Percentiles rank a stretch among this genome's conserved stretches.
Evolutionary conservation across 2,113 vertebrate species (phyloP).

Genomic region (Tangachromis dhanisi): DNA sequence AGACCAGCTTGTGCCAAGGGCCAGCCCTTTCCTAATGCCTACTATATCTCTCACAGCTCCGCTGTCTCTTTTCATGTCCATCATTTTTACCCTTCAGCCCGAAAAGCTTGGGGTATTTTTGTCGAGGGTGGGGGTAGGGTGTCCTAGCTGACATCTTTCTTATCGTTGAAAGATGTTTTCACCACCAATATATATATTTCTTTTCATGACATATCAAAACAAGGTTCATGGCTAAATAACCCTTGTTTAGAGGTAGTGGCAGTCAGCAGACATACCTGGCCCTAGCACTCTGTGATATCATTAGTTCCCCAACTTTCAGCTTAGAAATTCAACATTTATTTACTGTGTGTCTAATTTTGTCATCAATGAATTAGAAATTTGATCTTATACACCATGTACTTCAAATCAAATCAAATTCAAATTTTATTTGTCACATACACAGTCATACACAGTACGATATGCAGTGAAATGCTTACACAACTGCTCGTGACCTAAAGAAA

Average conservation of each 20-base stretch:
- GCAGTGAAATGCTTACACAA: too few species aligned
- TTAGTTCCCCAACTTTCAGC: background rate
- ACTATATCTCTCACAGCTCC: background rate
- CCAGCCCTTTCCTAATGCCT: background rate
- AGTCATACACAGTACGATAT: background rate
- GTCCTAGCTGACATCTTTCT: background rate
- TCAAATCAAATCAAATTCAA: background rate
- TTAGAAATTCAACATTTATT: background rate
- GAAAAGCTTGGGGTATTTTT: background rate
- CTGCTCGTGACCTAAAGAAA: too few species aligned
- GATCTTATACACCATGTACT: background rate
- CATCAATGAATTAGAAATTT: background rate
- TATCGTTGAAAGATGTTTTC: background rate
- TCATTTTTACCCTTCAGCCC: background rate
- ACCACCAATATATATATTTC: background rate
- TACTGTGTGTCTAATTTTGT: background rate
- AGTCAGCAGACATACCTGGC: background rate
- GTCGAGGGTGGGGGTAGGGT: accelerated
- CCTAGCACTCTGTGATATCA: background rate
- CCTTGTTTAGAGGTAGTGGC: slow-evolving; percentile 2
- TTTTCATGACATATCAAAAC: background rate
- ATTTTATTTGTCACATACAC: too few species aligned
- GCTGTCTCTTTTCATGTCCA: background rate
- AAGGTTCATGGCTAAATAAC: background rate
- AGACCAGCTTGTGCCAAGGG: background rate